Conservation (phyloP, 2,888 invertebrate species). For the Cephus runcator region DNA sequence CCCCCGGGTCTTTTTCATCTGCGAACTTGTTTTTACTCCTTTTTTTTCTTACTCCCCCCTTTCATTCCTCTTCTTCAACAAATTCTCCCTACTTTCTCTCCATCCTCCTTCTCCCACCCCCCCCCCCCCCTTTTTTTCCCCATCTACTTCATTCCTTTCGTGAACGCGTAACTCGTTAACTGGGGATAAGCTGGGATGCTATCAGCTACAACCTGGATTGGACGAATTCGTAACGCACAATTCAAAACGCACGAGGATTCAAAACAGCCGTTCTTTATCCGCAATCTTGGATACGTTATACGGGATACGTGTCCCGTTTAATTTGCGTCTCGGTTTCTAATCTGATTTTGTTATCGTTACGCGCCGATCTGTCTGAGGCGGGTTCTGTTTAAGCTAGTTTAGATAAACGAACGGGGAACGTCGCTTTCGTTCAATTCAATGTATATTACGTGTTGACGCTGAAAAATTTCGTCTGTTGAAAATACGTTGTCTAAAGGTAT, state of each 20-base stretch:
- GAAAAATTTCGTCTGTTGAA: neutral
- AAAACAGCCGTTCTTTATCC: neutral
- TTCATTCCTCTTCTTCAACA: constrained; percentile 11
- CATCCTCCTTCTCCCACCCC: too few species aligned
- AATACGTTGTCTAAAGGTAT: neutral
- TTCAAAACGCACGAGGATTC: neutral
- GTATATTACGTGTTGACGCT: neutral
- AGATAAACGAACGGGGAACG: neutral
- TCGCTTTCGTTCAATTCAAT: neutral
- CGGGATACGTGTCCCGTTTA: neutral
- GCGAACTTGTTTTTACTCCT: neutral
- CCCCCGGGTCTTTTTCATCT: neutral
- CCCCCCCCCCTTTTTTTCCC: too few species aligned
- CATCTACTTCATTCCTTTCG: neutral
- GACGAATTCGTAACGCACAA: neutral
- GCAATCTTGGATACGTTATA: neutral
- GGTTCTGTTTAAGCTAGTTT: neutral
- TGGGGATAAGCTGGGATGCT: neutral
- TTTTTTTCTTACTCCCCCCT: neutral
- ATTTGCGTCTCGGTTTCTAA: neutral
- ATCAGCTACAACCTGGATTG: neutral
- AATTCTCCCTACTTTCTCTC: neutral
- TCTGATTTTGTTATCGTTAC: neutral
- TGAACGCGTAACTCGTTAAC: neutral
- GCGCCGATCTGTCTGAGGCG: neutral